Conservation (phyloP, 2,113 vertebrate genomes). For the Silurus glanis region DNA sequence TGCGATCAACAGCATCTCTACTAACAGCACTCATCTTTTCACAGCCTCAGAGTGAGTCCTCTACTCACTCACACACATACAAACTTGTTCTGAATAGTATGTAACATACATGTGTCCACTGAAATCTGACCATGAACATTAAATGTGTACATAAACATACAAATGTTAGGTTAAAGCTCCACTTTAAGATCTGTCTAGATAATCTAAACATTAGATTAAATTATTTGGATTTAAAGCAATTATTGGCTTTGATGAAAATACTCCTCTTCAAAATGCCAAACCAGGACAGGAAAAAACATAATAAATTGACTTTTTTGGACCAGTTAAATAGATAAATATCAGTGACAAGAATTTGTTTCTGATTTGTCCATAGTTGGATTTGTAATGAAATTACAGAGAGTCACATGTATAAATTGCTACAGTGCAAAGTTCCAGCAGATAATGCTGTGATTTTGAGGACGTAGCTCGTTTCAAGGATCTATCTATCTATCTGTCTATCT, state of each 20-base stretch:
- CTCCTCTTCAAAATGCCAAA: neutral
- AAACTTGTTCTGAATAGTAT: neutral
- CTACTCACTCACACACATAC: neutral
- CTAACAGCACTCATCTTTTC: slow-evolving; percentile 89
- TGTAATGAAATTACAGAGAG: neutral
- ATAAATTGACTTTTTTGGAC: neutral
- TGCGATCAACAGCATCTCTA: slow-evolving; percentile 88
- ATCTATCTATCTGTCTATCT: too few species aligned
- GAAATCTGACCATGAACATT: too few species aligned
- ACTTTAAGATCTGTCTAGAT: neutral
- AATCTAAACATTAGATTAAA: neutral
- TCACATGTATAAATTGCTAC: neutral
- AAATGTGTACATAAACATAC: too few species aligned
- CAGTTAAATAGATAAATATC: neutral
- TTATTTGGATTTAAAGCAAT: neutral
- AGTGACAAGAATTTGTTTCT: neutral
- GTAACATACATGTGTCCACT: too few species aligned
- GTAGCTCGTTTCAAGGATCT: too few species aligned
- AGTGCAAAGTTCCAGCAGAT: neutral
- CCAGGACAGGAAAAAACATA: too few species aligned
- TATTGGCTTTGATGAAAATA: neutral
- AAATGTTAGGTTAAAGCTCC: neutral
- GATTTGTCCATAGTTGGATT: neutral
- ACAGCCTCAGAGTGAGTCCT: slow-evolving; percentile 91
- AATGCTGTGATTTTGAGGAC: neutral